phyloP scores from a whole-genome alignment of 2,888 invertebrate genomes.

The Orthonychiurus folsomi region DNA sequence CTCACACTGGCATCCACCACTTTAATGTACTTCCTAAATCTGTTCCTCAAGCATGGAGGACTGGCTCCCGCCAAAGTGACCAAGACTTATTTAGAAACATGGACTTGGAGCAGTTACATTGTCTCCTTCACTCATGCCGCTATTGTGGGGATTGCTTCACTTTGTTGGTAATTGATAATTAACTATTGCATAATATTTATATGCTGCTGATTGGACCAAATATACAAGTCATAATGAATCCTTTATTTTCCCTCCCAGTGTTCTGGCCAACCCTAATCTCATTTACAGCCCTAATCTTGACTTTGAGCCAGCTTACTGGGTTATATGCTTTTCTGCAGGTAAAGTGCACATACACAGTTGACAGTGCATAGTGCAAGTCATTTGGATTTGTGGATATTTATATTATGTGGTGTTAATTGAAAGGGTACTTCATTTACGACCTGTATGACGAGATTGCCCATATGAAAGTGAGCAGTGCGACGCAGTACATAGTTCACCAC shows the following conservation, averaged over 20 bases:
- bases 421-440: constrained; percentile 14
- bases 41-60: constrained; percentile 6
- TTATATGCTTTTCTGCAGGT: constrained; percentile 14
- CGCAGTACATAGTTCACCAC: constrained; percentile 11
- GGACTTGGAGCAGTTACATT: constrained; percentile 15
- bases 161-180: constrained; percentile 8
- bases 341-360: background rate
- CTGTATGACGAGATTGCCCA: constrained; percentile 11
- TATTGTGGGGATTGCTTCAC: constrained; percentile 6
- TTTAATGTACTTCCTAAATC: background rate
- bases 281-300: background rate
- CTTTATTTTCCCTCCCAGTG: background rate
- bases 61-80: background rate
- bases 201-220: background rate
- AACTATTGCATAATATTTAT: background rate
- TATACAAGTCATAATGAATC: background rate
- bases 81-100: constrained; percentile 2
- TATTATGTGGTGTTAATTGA: background rate
- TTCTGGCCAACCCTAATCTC: background rate
- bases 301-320: constrained; percentile 10
- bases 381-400: no score
- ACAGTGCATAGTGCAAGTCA: no score
- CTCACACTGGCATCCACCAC: constrained; percentile 1
- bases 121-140: constrained; percentile 10
- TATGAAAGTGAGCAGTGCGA: background rate